A percentile compares a stretch with the other conserved stretches of the same genome.
These are phyloP conservation scores for Eurosta solidaginis DNA, from an alignment of 1,140 invertebrate genomes.

Conservation along the genomic window DNA sequence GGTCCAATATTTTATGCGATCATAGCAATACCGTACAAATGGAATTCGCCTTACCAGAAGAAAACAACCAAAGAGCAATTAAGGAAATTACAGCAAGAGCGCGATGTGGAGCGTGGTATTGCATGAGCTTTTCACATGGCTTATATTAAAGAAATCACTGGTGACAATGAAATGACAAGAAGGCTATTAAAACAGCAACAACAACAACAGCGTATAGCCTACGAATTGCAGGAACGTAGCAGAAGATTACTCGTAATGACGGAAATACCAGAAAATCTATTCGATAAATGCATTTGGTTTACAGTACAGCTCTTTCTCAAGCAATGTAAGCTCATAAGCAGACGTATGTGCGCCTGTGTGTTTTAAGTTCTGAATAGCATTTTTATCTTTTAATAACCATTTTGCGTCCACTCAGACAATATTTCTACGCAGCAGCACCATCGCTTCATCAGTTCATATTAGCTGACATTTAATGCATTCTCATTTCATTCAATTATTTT, in stretches of 20 bases:
- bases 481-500: conserved; percentile 27
- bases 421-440: neutral
- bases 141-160: conserved; percentile 55
- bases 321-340: conserved; percentile 67
- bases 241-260: neutral
- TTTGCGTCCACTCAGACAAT: conserved; percentile 3
- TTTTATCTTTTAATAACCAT: conserved; percentile 22
- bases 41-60: conserved; percentile 38
- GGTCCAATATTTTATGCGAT: conserved; percentile 64
- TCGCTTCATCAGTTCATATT: neutral
- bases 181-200: neutral
- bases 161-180: neutral
- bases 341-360: neutral
- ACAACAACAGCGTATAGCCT: neutral
- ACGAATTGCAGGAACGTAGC: neutral
- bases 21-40: conserved; percentile 62
- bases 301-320: conserved; percentile 68
- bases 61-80: neutral
- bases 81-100: conserved; percentile 34
- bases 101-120: conserved; percentile 33
- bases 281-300: conserved; percentile 71
- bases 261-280: conserved; percentile 59
- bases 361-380: neutral
- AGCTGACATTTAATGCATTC: conserved; percentile 21
- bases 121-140: conserved; percentile 38